Conservation (phyloP, 2,888 invertebrate genomes). For the Amorpha juglandis region DNA sequence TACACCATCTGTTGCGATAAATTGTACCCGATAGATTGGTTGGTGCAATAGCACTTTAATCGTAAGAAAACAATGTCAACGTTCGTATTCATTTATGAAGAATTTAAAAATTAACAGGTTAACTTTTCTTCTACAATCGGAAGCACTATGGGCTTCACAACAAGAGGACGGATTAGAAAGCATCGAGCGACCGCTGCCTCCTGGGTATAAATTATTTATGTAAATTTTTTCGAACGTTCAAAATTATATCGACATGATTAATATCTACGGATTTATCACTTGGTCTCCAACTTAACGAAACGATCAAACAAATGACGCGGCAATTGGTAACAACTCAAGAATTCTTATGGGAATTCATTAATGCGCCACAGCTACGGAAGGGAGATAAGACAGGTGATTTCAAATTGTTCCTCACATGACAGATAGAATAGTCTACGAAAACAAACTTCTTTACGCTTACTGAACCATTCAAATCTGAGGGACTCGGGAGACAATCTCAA, state of each 20-base stretch:
- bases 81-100: no score
- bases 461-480: constrained; percentile 36
- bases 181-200: constrained; percentile 55
- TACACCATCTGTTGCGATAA: no score
- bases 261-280: constrained; percentile 79
- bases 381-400: constrained; percentile 57
- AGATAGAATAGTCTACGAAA: constrained; percentile 48
- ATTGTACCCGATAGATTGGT: no score
- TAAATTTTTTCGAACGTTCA: constrained; percentile 77
- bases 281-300: constrained; percentile 69
- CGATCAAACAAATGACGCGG: constrained; percentile 74
- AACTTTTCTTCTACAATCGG: constrained; percentile 50
- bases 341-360: constrained; percentile 74
- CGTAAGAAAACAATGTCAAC: not conserved
- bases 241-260: constrained; percentile 79
- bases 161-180: constrained; percentile 61
- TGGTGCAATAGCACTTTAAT: no score
- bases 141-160: constrained; percentile 52
- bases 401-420: constrained; percentile 54
- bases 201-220: constrained; percentile 81
- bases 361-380: constrained; percentile 50
- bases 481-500: constrained; percentile 51
- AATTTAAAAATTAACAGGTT: no score
- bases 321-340: constrained; percentile 67
- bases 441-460: constrained; percentile 41